A percentile compares a stretch with the other conserved stretches of the same genome.
Conservation (phyloP, 1,140 invertebrate species). For the Pseudomyrmex flavicornis region DNA sequence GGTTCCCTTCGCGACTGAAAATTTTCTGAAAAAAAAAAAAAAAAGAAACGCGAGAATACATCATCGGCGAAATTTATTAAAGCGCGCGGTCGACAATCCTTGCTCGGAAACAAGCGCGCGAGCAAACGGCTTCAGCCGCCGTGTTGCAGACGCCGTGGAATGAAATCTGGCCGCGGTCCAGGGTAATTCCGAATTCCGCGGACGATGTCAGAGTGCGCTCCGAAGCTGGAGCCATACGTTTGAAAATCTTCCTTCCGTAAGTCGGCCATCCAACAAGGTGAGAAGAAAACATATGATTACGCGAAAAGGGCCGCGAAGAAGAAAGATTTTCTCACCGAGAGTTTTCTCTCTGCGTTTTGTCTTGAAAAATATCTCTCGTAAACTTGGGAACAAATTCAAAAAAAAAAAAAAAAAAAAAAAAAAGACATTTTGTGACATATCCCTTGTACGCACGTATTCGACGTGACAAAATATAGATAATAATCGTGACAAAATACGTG, state of each 20-base stretch:
- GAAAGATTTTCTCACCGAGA: background rate
- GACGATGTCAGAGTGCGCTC: constrained; percentile 6
- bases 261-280: constrained; percentile 5
- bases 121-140: background rate
- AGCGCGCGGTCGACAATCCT: constrained; percentile 28
- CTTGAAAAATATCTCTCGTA: too few species aligned
- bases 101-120: background rate
- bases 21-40: constrained; percentile 6
- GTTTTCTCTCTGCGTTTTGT: too few species aligned
- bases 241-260: constrained; percentile 14
- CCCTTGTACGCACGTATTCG: too few species aligned
- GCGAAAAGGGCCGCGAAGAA: too few species aligned
- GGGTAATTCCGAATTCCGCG: constrained; percentile 30
- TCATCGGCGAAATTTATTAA: constrained; percentile 50
- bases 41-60: constrained; percentile 21
- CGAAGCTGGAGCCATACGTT: constrained; percentile 21
- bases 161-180: constrained; percentile 35
- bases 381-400: too few species aligned
- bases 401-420: too few species aligned
- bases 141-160: constrained; percentile 4
- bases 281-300: constrained; percentile 6
- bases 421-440: too few species aligned
- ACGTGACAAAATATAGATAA: constrained; percentile 1
- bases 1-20: constrained; percentile 18
- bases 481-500: constrained; percentile 6